Evolutionary conservation across 2,888 invertebrate species (phyloP), one percentile per base, ranked within the genome.

Genomic region (Lasioglossum malachurum): DNA sequence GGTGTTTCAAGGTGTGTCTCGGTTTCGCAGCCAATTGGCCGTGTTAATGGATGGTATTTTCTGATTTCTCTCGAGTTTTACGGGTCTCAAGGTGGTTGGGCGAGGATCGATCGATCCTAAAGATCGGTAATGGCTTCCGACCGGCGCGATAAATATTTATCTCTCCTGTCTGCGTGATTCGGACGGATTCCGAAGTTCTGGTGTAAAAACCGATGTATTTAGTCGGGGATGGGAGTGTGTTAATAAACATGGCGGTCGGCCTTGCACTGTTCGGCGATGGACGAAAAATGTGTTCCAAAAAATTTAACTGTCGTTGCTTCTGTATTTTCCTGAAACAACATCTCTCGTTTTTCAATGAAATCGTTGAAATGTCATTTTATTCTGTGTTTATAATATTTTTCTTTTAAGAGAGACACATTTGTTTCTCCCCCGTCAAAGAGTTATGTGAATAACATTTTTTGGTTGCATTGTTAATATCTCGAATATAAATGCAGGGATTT

Each of bases 11-110:
- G 67, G 67, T 31, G 27, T 7, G 35, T 38, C 5, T 38, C 78
- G 38, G 38, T 19, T 73, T 67, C 23, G 53, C 67, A 35, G 69
- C 35, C 74, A 69, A 82, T 82, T 69, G 67, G 12, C 2, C 14
- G 19, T 19, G 49, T 23, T 53, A 82, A 80, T n/a, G 19, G n/a
- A 2, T 1, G 38, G 23, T 8, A 53, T 23, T n/a, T 67, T 80
- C 73, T 67, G 31, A 4, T 67, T 44, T 44, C 35, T 35, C 31
- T 19, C 16, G 67, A 35, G 60, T 67, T 67, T 67, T 35, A 67
- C 8, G 67, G 67, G 31, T 35, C 8, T 67, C 67, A 35, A 67
- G 35, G 67, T 35, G 67, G 67, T 35, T 35, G 67, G 19, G 67
- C 35, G 35, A 67, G 67, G 19, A 8, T 35, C 35, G 35, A 35